These are phyloP conservation scores for Pseudorasbora parva DNA, from an alignment of 2,113 vertebrate genomes.

Conservation along the genomic window DNA sequence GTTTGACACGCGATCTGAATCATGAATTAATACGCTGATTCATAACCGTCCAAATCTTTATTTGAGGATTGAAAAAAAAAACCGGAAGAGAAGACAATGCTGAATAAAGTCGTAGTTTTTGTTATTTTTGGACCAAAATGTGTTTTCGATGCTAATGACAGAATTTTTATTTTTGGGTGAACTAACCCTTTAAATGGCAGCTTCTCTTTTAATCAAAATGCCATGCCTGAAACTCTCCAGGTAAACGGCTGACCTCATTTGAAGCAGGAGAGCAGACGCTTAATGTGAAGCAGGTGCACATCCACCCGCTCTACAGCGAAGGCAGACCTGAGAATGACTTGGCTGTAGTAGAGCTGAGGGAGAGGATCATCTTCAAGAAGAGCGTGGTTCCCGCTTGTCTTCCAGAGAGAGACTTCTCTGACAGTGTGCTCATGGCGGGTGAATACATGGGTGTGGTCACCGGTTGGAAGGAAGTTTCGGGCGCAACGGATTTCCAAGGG, in stretches of 20 bases:
- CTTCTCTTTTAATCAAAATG: background rate
- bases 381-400: constrained; percentile 65
- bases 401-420: constrained; percentile 76
- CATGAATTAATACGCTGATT: too few relatives aligned
- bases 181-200: background rate
- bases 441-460: constrained; percentile 63
- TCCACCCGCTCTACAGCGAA: constrained; percentile 67
- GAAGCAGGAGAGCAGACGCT: constrained; percentile 61
- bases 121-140: too few relatives aligned
- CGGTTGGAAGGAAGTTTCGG: constrained; percentile 67
- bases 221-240: constrained; percentile 48
- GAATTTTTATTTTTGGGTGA: too few relatives aligned
- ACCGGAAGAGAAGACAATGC: too few relatives aligned
- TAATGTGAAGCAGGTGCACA: constrained; percentile 55
- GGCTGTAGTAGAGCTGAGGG: constrained; percentile 72
- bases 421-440: constrained; percentile 69
- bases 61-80: too few relatives aligned
- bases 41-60: too few relatives aligned
- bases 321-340: constrained; percentile 72
- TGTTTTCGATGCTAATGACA: too few relatives aligned
- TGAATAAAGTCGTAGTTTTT: too few relatives aligned
- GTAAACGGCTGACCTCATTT: constrained; percentile 54
- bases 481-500: constrained; percentile 44
- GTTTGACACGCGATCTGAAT: too few relatives aligned
- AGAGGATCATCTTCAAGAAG: constrained; percentile 67